phyloP scores from a whole-genome alignment of 2,888 invertebrate genomes.

The Netelia melanura region DNA sequence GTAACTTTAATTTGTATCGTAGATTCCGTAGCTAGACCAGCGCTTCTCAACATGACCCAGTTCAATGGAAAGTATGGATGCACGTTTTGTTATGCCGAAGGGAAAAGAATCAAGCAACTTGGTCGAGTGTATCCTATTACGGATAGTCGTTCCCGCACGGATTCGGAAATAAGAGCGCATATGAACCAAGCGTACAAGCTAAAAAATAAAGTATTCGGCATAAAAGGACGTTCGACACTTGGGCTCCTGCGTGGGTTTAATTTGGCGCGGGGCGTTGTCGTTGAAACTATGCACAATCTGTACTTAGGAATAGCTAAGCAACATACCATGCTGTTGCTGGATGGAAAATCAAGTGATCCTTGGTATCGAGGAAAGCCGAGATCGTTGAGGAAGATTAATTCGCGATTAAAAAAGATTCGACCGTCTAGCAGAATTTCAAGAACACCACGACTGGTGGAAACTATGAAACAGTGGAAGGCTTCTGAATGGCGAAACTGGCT shows the following conservation, averaged over 20 bases:
- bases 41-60: conserved; percentile 62
- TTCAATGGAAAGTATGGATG: conserved; percentile 67
- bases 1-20: conserved; percentile 56
- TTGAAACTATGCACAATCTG: conserved; percentile 57
- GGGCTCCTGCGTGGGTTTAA: conserved; percentile 28
- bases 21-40: conserved; percentile 65
- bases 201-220: conserved; percentile 11
- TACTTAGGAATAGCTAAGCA: conserved; percentile 44
- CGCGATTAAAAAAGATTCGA: conserved; percentile 41
- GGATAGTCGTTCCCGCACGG: background rate
- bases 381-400: conserved; percentile 25
- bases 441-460: conserved; percentile 20
- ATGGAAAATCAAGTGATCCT: background rate
- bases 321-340: conserved; percentile 29
- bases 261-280: conserved; percentile 14
- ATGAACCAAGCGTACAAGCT: background rate
- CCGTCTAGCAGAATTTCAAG: conserved; percentile 48
- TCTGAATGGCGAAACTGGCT: conserved; percentile 39
- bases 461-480: conserved; percentile 37
- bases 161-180: background rate
- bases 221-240: conserved; percentile 6
- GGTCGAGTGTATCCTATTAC: conserved; percentile 16
- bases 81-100: conserved; percentile 65
- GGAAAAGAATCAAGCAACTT: conserved; percentile 7
- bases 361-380: conserved; percentile 30